phyloP scores from a whole-genome alignment of 1,140 invertebrate genomes.

The Calycopis cecrops region DNA sequence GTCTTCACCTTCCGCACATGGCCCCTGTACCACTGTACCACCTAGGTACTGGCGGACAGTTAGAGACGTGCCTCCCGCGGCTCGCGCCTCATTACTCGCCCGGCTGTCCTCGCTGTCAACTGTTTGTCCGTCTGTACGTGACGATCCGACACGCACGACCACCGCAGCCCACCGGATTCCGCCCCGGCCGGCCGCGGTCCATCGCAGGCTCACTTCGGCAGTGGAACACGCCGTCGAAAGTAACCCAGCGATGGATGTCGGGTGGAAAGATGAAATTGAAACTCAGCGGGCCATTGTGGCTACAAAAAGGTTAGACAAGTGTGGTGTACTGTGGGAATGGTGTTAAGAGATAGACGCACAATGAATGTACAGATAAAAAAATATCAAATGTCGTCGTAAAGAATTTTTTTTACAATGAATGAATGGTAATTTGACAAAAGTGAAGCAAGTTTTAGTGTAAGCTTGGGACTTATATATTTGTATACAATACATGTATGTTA shows the following conservation, averaged over 20 bases:
- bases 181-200: background rate
- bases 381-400: too few species aligned
- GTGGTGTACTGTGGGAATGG: conserved; percentile 7
- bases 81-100: conserved; percentile 6
- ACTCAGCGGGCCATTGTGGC: conserved; percentile 4
- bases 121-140: conserved; percentile 3
- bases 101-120: background rate
- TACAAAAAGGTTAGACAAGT: background rate
- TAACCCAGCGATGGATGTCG: background rate
- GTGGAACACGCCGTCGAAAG: background rate
- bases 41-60: too few species aligned
- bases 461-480: too few species aligned
- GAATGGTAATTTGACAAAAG: too few species aligned
- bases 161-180: background rate
- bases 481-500: too few species aligned
- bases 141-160: conserved; percentile 2
- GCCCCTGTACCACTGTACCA: too few species aligned
- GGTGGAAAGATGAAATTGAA: background rate
- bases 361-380: too few species aligned
- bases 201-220: background rate
- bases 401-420: too few species aligned
- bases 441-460: too few species aligned
- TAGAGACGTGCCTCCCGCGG: background rate
- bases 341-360: background rate
- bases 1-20: too few species aligned